Percentiles rank a stretch among this genome's conserved stretches.
phyloP scores from a whole-genome alignment of 2,888 invertebrate species.

The Danaus chrysippus region DNA sequence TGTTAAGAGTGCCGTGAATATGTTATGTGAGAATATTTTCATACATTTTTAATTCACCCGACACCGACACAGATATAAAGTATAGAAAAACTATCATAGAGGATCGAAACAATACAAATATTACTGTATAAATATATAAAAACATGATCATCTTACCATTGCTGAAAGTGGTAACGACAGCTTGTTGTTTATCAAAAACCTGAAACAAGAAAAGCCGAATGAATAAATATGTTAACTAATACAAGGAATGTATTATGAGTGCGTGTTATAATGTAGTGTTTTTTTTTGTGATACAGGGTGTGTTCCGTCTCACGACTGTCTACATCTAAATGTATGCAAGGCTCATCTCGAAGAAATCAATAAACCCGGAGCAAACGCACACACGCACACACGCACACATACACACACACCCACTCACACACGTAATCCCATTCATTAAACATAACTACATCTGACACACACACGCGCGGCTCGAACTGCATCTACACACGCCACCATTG shows the following conservation, averaged over 20 bases:
- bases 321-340: constrained; percentile 34
- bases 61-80: too few relatives aligned
- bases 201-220: constrained; percentile 31
- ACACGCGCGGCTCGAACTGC: constrained; percentile 40
- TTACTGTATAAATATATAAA: too few relatives aligned
- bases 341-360: constrained; percentile 49
- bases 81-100: too few relatives aligned
- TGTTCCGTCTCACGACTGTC: constrained; percentile 21
- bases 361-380: constrained; percentile 46
- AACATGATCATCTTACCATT: constrained; percentile 46
- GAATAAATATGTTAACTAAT: constrained; percentile 6
- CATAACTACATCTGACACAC: constrained; percentile 47
- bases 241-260: neutral
- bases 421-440: constrained; percentile 62
- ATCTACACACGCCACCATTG: constrained; percentile 41
- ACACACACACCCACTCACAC: constrained; percentile 40
- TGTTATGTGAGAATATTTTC: too few relatives aligned
- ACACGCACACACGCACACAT: constrained; percentile 33
- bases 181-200: constrained; percentile 28
- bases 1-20: too few relatives aligned
- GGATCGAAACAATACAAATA: too few relatives aligned
- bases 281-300: neutral
- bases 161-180: constrained; percentile 49
- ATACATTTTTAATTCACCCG: too few relatives aligned
- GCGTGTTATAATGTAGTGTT: too few relatives aligned